phyloP scores from a whole-genome alignment of 1,140 invertebrate species.

The Drosophila bocki region DNA sequence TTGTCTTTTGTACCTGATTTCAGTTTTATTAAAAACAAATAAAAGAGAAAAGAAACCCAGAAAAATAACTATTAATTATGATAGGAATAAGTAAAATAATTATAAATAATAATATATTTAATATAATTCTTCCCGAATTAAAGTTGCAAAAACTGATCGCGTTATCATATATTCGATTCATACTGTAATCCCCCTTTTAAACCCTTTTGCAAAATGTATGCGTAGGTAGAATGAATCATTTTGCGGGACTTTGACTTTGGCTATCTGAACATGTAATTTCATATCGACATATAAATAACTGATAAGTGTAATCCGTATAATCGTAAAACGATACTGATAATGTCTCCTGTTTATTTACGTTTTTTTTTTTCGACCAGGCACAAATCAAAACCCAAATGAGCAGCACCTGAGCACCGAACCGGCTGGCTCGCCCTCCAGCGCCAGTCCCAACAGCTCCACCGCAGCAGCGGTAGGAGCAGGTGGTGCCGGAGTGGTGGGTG shows the following conservation, averaged over 20 bases:
- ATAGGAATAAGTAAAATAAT: background rate
- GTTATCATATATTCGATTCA: background rate
- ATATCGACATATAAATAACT: slow-evolving; percentile 30
- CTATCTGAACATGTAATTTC: slow-evolving; percentile 19
- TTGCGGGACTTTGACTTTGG: slow-evolving; percentile 12
- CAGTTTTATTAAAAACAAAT: background rate
- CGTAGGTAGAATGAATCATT: slow-evolving; percentile 36
- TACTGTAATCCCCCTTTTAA: background rate
- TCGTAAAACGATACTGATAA: slow-evolving; percentile 37
- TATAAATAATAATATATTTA: too few species aligned
- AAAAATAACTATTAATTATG: background rate
- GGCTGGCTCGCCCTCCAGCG: slow-evolving; percentile 52
- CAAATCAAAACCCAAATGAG: slow-evolving; percentile 82
- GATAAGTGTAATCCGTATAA: slow-evolving; percentile 42
- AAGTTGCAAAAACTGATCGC: background rate
- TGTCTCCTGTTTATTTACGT: slow-evolving; percentile 8
- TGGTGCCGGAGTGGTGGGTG: slow-evolving; percentile 12
- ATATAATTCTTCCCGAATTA: too few species aligned
- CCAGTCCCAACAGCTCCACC: slow-evolving; percentile 41
- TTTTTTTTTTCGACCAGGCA: slow-evolving; percentile 54
- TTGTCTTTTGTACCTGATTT: background rate
- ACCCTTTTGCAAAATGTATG: background rate
- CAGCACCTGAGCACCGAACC: slow-evolving; percentile 68
- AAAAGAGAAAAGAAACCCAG: background rate
- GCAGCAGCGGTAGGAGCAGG: slow-evolving; percentile 4